Percentiles rank a stretch among this genome's conserved stretches.
These are phyloP conservation scores for Autographa gamma DNA, from an alignment of 2,888 invertebrate species.

Conservation along the genomic window DNA sequence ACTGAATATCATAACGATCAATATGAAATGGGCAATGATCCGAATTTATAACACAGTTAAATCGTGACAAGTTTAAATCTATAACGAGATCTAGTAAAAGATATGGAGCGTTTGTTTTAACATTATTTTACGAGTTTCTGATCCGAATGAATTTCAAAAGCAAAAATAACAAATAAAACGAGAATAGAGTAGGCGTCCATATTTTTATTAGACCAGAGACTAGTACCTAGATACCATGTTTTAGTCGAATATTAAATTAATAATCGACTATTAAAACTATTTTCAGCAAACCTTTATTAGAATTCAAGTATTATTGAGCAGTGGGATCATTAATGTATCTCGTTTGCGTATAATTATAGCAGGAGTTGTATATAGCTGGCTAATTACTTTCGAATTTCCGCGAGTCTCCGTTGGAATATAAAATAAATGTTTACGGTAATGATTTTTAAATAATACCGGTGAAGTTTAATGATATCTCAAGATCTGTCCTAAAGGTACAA, in stretches of 20 bases:
- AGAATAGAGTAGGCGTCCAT: background rate
- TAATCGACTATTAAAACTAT: slow-evolving; percentile 1
- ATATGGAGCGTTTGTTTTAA: background rate
- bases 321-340: slow-evolving; percentile 34
- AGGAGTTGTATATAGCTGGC: slow-evolving; percentile 44
- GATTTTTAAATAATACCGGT: slow-evolving; percentile 24
- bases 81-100: slow-evolving; percentile 4
- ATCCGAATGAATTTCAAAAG: background rate
- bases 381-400: slow-evolving; percentile 54
- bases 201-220: background rate
- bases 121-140: background rate
- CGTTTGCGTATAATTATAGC: slow-evolving; percentile 50
- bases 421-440: slow-evolving; percentile 44
- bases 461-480: slow-evolving; percentile 19
- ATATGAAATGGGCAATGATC: slow-evolving; percentile 7
- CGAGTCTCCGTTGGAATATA: slow-evolving; percentile 36
- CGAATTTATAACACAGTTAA: slow-evolving; percentile 6
- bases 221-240: background rate
- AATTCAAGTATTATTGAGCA: slow-evolving; percentile 24
- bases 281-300: slow-evolving; percentile 10
- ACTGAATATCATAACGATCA: slow-evolving; percentile 6
- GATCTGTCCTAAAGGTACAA: background rate
- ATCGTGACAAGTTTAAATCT: slow-evolving; percentile 5
- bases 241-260: background rate
- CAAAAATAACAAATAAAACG: background rate